A percentile compares a stretch with the other conserved stretches of the same genome.
phyloP scores from a whole-genome alignment of 1,140 invertebrate genomes.

The Agrilus planipennis region DNA sequence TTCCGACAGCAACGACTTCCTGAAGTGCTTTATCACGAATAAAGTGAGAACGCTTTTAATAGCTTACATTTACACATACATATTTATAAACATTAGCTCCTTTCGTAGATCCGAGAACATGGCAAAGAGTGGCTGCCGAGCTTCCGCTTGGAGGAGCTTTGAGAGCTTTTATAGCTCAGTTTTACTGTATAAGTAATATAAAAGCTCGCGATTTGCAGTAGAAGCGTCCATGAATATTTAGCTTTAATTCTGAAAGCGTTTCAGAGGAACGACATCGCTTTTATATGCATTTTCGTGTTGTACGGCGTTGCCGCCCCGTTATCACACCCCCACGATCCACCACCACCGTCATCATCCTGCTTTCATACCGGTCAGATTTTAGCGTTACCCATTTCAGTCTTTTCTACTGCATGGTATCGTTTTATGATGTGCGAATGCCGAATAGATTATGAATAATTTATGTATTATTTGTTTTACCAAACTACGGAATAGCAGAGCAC shows the following conservation, averaged over 20 bases:
- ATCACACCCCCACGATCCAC: too few species aligned
- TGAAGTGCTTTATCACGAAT: conserved; percentile 5
- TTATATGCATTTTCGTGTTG: too few species aligned
- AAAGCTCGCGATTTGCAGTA: conserved; percentile 35
- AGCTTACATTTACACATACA: conserved; percentile 33
- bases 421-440: too few species aligned
- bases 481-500: too few species aligned
- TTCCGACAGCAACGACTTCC: too few species aligned
- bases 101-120: conserved; percentile 31
- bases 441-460: too few species aligned
- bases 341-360: too few species aligned
- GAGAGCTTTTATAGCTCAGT: conserved; percentile 34
- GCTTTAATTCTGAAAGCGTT: conserved; percentile 34
- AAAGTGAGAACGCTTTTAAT: conserved; percentile 21
- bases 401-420: too few species aligned
- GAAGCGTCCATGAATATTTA: conserved; percentile 35
- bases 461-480: too few species aligned
- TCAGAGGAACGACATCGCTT: conserved; percentile 32
- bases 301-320: too few species aligned
- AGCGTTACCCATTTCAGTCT: too few species aligned
- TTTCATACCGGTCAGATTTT: too few species aligned
- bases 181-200: conserved; percentile 36
- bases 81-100: conserved; percentile 37
- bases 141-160: conserved; percentile 28
- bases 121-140: conserved; percentile 25